These are phyloP conservation scores for Apotomis capreana DNA, from an alignment of 2,888 invertebrate genomes.

Conservation along the genomic window DNA sequence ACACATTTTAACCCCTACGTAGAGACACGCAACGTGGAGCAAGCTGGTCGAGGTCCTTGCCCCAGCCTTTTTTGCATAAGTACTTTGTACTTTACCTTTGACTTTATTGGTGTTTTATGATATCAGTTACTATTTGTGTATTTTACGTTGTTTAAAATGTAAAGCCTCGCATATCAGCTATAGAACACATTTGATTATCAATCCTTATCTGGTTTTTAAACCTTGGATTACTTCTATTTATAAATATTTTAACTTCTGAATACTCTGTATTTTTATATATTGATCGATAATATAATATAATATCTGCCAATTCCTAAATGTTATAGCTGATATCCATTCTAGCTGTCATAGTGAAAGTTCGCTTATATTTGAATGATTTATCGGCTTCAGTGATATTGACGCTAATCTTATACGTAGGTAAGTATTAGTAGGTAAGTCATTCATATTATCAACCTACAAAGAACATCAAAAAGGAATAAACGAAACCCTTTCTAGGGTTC, in stretches of 20 bases:
- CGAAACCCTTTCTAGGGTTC: no score
- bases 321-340: no score
- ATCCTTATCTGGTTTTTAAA: slow-evolving; percentile 9
- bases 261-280: background rate
- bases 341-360: no score
- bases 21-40: background rate
- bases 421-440: no score
- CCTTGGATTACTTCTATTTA: slow-evolving; percentile 19
- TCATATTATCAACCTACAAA: no score
- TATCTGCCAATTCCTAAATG: background rate
- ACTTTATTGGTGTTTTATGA: background rate
- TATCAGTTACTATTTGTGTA: background rate
- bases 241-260: background rate
- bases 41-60: background rate
- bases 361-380: no score
- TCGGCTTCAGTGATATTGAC: no score
- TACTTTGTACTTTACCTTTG: background rate
- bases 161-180: background rate
- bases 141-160: background rate
- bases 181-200: slow-evolving; percentile 1
- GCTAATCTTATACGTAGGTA: no score
- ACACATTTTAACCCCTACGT: background rate
- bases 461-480: no score
- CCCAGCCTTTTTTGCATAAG: background rate
- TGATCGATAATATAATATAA: background rate